A percentile compares a stretch with the other conserved stretches of the same genome.
These are phyloP conservation scores for Carposina sasakii DNA, from an alignment of 1,140 invertebrate species.

Conservation along the genomic window DNA sequence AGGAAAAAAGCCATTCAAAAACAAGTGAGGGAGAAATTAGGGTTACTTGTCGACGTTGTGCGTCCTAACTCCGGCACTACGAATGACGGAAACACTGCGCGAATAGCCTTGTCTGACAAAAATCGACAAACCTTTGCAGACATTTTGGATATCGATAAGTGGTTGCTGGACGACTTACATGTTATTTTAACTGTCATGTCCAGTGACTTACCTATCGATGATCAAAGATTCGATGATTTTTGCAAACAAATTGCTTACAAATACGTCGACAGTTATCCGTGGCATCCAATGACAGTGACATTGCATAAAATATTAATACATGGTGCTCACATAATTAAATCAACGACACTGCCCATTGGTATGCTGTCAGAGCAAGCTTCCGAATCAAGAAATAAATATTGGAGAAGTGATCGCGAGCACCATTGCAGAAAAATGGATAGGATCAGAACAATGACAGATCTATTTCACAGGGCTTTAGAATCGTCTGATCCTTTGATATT, in stretches of 20 bases:
- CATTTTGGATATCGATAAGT: slow-evolving; percentile 7
- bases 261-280: not conserved
- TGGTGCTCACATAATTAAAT: slow-evolving; percentile 22
- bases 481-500: slow-evolving; percentile 7
- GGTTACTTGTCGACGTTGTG: slow-evolving; percentile 6
- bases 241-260: slow-evolving; percentile 2
- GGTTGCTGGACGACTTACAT: slow-evolving; percentile 5
- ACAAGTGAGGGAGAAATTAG: not conserved
- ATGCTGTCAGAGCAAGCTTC: slow-evolving; percentile 41
- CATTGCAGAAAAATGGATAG: slow-evolving; percentile 16
- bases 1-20: slow-evolving; percentile 8
- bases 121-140: not conserved
- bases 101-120: slow-evolving; percentile 7
- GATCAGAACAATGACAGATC: slow-evolving; percentile 3
- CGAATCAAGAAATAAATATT: slow-evolving; percentile 42
- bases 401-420: slow-evolving; percentile 23
- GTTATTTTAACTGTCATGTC: not conserved
- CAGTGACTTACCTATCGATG: not conserved
- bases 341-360: slow-evolving; percentile 36
- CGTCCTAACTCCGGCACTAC: slow-evolving; percentile 3
- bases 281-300: slow-evolving; percentile 7
- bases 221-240: slow-evolving; percentile 1
- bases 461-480: slow-evolving; percentile 3
- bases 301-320: slow-evolving; percentile 44
- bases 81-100: slow-evolving; percentile 10